Base-by-base conservation (phyloP, 2,113 vertebrate species). In the Falcunculus frontatus region DNA sequence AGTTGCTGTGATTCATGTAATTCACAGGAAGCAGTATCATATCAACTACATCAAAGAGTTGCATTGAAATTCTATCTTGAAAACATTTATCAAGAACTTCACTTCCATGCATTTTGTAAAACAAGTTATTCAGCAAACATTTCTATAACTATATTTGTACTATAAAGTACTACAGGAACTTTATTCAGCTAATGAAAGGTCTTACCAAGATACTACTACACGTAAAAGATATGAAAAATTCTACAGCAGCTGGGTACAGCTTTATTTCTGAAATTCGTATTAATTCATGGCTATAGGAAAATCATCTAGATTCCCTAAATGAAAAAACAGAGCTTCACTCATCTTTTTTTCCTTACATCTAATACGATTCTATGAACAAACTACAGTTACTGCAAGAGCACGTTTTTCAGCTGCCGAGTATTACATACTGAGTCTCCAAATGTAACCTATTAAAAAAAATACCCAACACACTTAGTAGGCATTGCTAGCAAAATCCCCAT, bases 1-100 rank as follows among this genome's bases (percentile, higher is more conserved):
- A 98, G 70, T 97, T 97, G 88, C 79, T 25, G 73, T 98, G 93
- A 98, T 97, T 97, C 77, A 98, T n/a, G 56, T 94, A 86, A 92
- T 96, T 96, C 76, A 97, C 53, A 96, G 67, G 88, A 97, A 97
- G 68, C 81, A 97, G 46, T 87, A 95, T 89, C 63, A 73, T 84
- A 96, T 82, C 37, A 95, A 39, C 59, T 95, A 97, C 16, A 95
- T 27, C 55, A 76, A 65, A 94, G 47, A 15, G 44, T 16, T 91
- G 35, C 44, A 95, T 37, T 90, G 30, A 83, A 95, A 89, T 74
- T 84, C 30, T 42, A 47, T 37, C 39, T 87, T 32, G 97, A 60
- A 88, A 89, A 81, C 13, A 59, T 67, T 74, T 88, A 92, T 56
- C 59, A 87, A 89, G 76, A 96, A 95, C 50, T 83, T 94, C 7